Conservation (phyloP, 2,888 invertebrate species). For the Liopterus haemorrhoidalis region DNA sequence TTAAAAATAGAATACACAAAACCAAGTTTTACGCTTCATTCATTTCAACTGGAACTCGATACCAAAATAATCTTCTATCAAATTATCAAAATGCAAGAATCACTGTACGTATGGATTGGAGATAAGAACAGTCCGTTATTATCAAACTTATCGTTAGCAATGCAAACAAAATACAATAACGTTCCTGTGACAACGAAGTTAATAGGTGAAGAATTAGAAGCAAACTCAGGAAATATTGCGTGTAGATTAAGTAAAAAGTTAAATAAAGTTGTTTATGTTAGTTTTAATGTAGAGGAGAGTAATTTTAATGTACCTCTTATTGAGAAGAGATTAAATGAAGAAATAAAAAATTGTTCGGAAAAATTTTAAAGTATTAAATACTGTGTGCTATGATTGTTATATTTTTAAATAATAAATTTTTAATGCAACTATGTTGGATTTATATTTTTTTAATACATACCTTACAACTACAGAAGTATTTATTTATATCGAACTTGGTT, state of each 20-base stretch:
- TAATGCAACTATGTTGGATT: too few species aligned
- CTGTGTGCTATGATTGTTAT: too few species aligned
- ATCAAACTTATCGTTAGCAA: constrained; percentile 43
- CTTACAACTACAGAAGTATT: too few species aligned
- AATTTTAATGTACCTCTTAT: constrained; percentile 39
- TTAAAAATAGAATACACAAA: constrained; percentile 15
- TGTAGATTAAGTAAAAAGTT: constrained; percentile 43
- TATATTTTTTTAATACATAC: too few species aligned
- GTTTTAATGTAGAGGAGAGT: constrained; percentile 46
- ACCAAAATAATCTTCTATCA: constrained; percentile 43
- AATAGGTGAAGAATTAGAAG: constrained; percentile 42
- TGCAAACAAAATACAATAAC: constrained; percentile 36
- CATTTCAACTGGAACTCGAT: constrained; percentile 39
- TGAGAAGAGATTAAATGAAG: constrained; percentile 44
- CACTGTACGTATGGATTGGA: constrained; percentile 47
- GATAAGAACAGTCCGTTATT: constrained; percentile 39
- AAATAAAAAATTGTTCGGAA: constrained; percentile 43
- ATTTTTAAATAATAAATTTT: constrained; percentile 1
- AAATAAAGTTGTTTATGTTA: constrained; percentile 47
- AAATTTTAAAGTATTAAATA: too few species aligned
- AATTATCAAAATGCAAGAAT: constrained; percentile 45
- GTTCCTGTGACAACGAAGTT: constrained; percentile 42
- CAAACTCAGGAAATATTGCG: constrained; percentile 40
- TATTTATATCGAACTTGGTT: too few species aligned
- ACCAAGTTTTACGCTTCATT: constrained; percentile 38